phyloP scores from a whole-genome alignment of 2,797 vertebrate genomes.

The Anguilla pacifica region DNA sequence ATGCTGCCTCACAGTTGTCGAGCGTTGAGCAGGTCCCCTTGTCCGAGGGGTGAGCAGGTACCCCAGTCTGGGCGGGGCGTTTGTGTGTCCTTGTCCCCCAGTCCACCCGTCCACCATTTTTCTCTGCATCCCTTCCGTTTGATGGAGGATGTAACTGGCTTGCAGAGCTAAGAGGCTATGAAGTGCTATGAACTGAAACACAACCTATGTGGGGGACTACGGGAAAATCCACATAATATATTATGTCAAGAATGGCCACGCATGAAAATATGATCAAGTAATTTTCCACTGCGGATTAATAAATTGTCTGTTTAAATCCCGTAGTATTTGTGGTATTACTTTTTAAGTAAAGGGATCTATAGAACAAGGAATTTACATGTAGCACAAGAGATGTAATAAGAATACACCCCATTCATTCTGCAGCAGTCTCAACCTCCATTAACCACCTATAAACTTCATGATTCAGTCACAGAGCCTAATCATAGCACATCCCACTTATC shows the following conservation, averaged over 20 bases:
- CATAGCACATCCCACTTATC: background rate
- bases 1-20: background rate
- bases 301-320: background rate
- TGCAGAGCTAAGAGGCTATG: background rate
- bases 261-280: background rate
- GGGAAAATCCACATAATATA: background rate
- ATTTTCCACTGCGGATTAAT: background rate
- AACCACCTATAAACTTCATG: conserved; percentile 11
- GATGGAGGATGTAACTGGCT: background rate
- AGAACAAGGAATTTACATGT: background rate
- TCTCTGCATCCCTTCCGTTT: background rate
- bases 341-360: background rate
- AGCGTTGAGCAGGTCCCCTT: background rate
- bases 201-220: background rate
- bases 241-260: background rate
- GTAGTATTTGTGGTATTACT: background rate
- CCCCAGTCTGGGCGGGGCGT: background rate
- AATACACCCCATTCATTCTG: background rate
- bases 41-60: background rate
- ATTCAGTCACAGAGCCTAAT: background rate
- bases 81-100: background rate
- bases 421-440: background rate
- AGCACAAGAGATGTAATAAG: background rate
- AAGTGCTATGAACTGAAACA: background rate
- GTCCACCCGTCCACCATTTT: background rate